A percentile compares a stretch with the other conserved stretches of the same genome.
These are phyloP conservation scores for Parapristionchus giblindavisi DNA, from an alignment of 2,888 invertebrate species.

Conservation along the genomic window DNA sequence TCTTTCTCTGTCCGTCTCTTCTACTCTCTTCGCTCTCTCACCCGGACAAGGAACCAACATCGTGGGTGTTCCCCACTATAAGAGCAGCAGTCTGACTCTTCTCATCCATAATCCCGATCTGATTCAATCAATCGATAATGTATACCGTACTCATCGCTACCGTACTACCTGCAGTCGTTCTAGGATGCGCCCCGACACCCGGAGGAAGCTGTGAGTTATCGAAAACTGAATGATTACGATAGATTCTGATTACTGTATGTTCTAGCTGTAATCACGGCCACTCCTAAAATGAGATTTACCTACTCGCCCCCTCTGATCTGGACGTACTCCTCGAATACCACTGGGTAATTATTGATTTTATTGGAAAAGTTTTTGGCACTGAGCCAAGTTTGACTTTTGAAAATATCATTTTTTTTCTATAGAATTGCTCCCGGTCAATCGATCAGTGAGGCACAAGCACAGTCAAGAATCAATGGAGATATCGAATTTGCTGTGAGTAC, in stretches of 20 bases:
- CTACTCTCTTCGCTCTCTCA: no score
- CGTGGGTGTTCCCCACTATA: no score
- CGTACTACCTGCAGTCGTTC: no score
- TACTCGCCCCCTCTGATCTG: slow-evolving; percentile 14
- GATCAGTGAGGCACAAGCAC: background rate
- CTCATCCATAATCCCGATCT: no score
- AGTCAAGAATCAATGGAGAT: slow-evolving; percentile 15
- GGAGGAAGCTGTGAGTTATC: background rate
- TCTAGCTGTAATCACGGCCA: slow-evolving; percentile 7
- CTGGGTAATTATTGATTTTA: slow-evolving; percentile 1
- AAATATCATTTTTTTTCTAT: no score
- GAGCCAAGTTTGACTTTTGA: no score
- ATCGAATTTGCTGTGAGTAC: slow-evolving; percentile 32
- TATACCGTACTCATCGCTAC: no score
- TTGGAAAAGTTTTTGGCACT: background rate
- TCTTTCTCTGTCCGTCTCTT: no score
- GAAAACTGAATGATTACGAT: no score
- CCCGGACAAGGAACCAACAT: no score
- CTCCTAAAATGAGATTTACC: slow-evolving; percentile 12
- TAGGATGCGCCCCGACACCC: slow-evolving; percentile 8
- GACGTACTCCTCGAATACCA: slow-evolving; percentile 23
- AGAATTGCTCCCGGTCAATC: slow-evolving; percentile 4
- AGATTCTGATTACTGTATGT: background rate
- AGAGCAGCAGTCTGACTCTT: no score
- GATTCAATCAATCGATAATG: no score